Evolutionary conservation across 1,140 invertebrate species (phyloP).

Genomic region (Lordiphosa mommai): DNA sequence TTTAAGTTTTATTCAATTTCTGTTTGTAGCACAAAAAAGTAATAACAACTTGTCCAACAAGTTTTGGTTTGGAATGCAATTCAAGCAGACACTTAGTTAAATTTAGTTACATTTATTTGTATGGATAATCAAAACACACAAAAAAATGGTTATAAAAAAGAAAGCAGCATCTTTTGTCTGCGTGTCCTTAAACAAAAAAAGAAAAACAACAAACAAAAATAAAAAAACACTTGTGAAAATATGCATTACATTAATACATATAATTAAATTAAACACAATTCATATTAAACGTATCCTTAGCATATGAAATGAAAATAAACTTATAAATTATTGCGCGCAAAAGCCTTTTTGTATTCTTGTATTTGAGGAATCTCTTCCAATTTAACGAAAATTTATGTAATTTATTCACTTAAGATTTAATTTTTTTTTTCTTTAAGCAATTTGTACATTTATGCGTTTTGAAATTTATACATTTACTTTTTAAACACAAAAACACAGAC

Average conservation of each 20-base stretch:
- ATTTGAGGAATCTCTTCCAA: slow-evolving; percentile 30
- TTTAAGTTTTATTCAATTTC: slow-evolving; percentile 37
- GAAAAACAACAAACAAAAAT: slow-evolving; percentile 5
- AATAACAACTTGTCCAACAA: slow-evolving; percentile 63
- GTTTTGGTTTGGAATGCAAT: slow-evolving; percentile 22
- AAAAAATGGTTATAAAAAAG: slow-evolving; percentile 22
- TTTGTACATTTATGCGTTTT: slow-evolving; percentile 53
- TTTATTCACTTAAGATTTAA: slow-evolving; percentile 16
- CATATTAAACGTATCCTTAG: slow-evolving; percentile 46
- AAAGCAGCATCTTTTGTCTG: slow-evolving; percentile 21
- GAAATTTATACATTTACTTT: slow-evolving; percentile 44
- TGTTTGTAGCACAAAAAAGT: slow-evolving; percentile 61
- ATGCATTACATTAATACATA: slow-evolving; percentile 66
- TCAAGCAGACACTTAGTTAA: slow-evolving; percentile 60
- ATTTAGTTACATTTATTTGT: slow-evolving; percentile 73
- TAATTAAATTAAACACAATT: slow-evolving; percentile 46
- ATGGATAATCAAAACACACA: slow-evolving; percentile 52
- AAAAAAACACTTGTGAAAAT: slow-evolving; percentile 66
- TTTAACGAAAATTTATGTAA: slow-evolving; percentile 5
- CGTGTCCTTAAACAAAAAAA: slow-evolving; percentile 41
- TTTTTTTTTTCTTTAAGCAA: neutral
- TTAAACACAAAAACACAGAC: slow-evolving; percentile 25
- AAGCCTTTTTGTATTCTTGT: slow-evolving; percentile 8
- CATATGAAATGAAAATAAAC: slow-evolving; percentile 51
- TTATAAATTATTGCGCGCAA: slow-evolving; percentile 62